Conservation (phyloP, 2,888 invertebrate genomes). For the Nomada goodeniana region DNA sequence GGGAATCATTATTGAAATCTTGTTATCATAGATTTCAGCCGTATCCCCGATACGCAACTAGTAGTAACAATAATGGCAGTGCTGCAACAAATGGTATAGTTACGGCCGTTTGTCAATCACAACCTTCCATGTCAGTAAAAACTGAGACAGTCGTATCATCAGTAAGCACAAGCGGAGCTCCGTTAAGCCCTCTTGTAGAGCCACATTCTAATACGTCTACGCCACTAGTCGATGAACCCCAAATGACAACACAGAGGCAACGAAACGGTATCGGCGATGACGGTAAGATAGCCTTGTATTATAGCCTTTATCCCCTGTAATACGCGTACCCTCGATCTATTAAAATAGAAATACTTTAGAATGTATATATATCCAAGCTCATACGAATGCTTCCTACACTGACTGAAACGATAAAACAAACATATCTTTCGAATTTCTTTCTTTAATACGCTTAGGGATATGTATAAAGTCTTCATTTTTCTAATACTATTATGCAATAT, state of each 20-base stretch:
- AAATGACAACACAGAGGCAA: conserved; percentile 80
- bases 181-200: conserved; percentile 86
- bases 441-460: neutral
- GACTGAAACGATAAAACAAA: conserved; percentile 28
- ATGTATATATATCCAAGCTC: conserved; percentile 47
- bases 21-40: conserved; percentile 79
- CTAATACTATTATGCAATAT: neutral
- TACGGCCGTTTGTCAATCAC: conserved; percentile 74
- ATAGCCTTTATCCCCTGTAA: conserved; percentile 4
- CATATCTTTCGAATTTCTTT: neutral
- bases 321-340: conserved; percentile 26
- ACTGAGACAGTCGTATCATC: conserved; percentile 80
- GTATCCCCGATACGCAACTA: conserved; percentile 79
- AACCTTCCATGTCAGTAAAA: conserved; percentile 78
- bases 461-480: neutral
- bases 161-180: conserved; percentile 83
- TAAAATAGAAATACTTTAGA: conserved; percentile 45
- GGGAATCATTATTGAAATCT: neutral
- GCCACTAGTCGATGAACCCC: conserved; percentile 87
- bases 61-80: conserved; percentile 73
- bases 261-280: conserved; percentile 81
- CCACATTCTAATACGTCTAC: conserved; percentile 89
- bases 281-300: conserved; percentile 74
- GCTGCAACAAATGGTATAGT: conserved; percentile 68
- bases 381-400: conserved; percentile 45